Base-by-base conservation (phyloP, 1,140 invertebrate species). In the Ceratitis capitata region DNA sequence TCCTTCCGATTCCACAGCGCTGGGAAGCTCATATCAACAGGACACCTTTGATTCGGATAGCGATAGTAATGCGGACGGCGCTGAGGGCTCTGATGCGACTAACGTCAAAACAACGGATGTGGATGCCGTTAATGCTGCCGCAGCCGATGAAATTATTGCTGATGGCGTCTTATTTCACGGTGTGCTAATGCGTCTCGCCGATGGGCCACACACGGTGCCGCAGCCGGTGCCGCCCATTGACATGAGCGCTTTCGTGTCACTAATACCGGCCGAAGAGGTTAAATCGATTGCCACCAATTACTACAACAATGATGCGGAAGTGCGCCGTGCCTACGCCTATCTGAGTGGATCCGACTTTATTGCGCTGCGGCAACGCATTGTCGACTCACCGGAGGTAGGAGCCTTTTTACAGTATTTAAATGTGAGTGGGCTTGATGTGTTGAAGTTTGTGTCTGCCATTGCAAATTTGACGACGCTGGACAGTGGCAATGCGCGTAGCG, bases 221-320 rank as follows among this genome's bases (percentile, higher is more conserved):
- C 74, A 64, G 4, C n/a, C 69, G 19, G 47, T 64, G 51, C 47
- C 84, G 19, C 53, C 89, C 29, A 84, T 91, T 32, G 89, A 91
- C 58, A 86, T 91, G 86, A 89, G 88, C 32, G 86, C 85, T 16
- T 91, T 91, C 61, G 64, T 91, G 53, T 86, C 89, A 0, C 56
- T 91, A 61, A 89, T 91, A 83, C 89, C 90, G 0, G 74, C 61
- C 23, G 84, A 49, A 0, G 87, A 89, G 74, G 88, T 91, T 5
- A 87, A 89, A 83, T 39, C 87, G 39, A 87, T 91, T 69, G 87
- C 85, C 23, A 83, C 83, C 61, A 88, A 88, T 51, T 91, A 90
- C 53, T 90, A 91, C 85, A 87, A 86, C n/a, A 86, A 90, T 14
- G 90, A 91, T 84, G 84, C 85, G 32, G 89, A 90, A 84, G 89